Conservation (phyloP, 2,113 vertebrate genomes). For the Mus spicilegus region DNA sequence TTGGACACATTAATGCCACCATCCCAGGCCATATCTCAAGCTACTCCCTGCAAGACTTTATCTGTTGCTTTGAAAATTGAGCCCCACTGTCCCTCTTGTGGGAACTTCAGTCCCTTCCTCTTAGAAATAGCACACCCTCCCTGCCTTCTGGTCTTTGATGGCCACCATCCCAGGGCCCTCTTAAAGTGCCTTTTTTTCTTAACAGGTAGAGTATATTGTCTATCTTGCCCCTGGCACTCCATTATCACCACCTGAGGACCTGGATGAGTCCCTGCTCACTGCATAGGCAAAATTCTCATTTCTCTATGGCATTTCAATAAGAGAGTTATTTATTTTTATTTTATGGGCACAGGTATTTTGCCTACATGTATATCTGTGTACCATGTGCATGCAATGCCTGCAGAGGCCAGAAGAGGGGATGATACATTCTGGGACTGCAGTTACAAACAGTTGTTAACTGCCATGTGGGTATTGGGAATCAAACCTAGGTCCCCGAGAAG, state of each 20-base stretch:
- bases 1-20: neutral
- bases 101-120: neutral
- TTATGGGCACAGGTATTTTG: neutral
- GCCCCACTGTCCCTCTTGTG: neutral
- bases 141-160: neutral
- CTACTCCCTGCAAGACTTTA: neutral
- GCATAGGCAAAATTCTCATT: no score
- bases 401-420: neutral
- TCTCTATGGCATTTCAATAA: neutral
- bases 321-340: neutral
- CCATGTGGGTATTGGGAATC: neutral
- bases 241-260: neutral
- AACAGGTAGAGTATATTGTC: neutral
- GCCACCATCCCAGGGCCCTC: neutral
- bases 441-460: neutral
- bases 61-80: neutral
- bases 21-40: neutral
- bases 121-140: neutral
- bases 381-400: neutral
- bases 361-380: neutral
- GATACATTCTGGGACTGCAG: neutral
- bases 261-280: neutral
- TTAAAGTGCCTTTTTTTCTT: neutral
- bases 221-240: no score
- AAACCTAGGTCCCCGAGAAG: neutral